A percentile compares a stretch with the other conserved stretches of the same genome.
Conservation (phyloP, 2,888 invertebrate species). For the Agrotis ipsilon region DNA sequence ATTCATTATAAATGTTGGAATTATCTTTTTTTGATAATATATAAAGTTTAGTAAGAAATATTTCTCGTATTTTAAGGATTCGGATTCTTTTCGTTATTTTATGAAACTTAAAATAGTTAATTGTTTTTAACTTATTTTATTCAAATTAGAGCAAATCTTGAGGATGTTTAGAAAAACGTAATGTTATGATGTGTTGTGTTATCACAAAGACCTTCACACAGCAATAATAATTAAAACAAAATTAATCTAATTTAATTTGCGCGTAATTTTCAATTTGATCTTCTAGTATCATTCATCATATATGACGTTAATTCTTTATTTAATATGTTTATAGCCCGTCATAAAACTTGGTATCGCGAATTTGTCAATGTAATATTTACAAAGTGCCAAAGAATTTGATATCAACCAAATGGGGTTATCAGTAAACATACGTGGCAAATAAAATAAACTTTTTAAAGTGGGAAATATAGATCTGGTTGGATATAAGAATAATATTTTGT, state of each 20-base stretch:
- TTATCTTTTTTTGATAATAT: too few relatives aligned
- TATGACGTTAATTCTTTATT: background rate
- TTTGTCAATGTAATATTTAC: conserved; percentile 31
- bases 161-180: background rate
- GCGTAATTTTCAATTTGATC: background rate
- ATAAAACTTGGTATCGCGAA: conserved; percentile 26
- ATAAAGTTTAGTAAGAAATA: too few relatives aligned
- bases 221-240: conserved; percentile 14
- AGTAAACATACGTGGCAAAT: background rate
- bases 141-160: background rate
- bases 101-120: too few relatives aligned
- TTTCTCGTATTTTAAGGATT: too few relatives aligned
- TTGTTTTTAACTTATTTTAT: background rate
- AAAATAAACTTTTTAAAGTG: background rate
- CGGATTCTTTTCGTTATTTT: too few relatives aligned
- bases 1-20: too few relatives aligned
- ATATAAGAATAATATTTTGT: too few relatives aligned
- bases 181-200: background rate
- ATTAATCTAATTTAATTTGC: conserved; percentile 35
- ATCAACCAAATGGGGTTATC: conserved; percentile 32
- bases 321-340: background rate
- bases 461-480: background rate
- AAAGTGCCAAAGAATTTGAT: conserved; percentile 18
- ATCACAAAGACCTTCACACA: conserved; percentile 23
- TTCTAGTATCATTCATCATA: background rate